These are phyloP conservation scores for Leptatherina wallacei DNA, from an alignment of 2,797 vertebrate genomes.

Conservation along the genomic window DNA sequence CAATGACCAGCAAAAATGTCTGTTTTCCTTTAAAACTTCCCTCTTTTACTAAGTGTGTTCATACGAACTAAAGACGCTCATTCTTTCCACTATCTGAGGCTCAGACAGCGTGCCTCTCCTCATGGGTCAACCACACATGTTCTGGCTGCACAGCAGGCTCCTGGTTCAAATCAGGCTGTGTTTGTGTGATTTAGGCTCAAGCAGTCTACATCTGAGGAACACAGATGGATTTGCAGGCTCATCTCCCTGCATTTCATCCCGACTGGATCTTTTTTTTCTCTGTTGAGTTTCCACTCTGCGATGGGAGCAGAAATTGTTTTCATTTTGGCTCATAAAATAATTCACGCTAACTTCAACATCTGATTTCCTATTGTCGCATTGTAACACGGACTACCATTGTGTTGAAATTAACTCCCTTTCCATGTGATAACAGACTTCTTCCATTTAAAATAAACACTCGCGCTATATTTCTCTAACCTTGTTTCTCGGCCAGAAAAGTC, in stretches of 20 bases:
- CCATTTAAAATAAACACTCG: conserved; percentile 63
- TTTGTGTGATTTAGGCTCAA: conserved; percentile 29
- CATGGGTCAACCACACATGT: conserved; percentile 26
- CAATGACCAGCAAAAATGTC: not conserved
- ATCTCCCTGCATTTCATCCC: conserved; percentile 5
- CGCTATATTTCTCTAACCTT: conserved; percentile 24
- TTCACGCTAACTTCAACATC: conserved; percentile 34
- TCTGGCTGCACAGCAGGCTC: conserved; percentile 30
- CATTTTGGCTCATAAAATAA: conserved; percentile 39
- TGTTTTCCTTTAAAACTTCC: not conserved
- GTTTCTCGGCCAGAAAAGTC: conserved; percentile 33
- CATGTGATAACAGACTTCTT: conserved; percentile 55
- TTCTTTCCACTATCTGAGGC: conserved; percentile 24
- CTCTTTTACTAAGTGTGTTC: conserved; percentile 5
- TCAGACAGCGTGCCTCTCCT: conserved; percentile 26
- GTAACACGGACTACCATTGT: conserved; percentile 57
- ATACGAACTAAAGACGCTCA: conserved; percentile 8
- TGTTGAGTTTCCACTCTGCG: conserved; percentile 20
- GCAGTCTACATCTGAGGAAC: conserved; percentile 11
- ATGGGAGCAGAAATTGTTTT: conserved; percentile 35
- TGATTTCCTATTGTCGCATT: conserved; percentile 54
- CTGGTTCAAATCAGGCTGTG: conserved; percentile 37
- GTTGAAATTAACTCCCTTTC: conserved; percentile 54
- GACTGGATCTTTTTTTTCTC: not conserved
- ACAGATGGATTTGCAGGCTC: conserved; percentile 22